These are phyloP conservation scores for Xenopus petersii DNA, from an alignment of 2,797 vertebrate species.

Conservation along the genomic window DNA sequence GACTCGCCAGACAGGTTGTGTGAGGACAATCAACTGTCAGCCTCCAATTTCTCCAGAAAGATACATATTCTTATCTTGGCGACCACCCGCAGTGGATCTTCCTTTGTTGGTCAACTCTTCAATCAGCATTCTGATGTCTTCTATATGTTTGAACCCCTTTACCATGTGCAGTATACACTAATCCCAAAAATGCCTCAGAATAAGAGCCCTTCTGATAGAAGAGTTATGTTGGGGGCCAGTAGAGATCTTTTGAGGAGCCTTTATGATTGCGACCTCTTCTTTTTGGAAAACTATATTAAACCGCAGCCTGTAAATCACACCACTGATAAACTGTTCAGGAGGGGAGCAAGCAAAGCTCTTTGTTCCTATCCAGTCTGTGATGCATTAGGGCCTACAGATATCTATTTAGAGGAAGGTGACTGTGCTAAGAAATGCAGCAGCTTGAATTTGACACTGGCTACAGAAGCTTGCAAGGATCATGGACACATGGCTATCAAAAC, in stretches of 20 bases:
- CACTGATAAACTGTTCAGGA: conserved; percentile 84
- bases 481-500: conserved; percentile 90
- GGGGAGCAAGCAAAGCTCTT: conserved; percentile 85
- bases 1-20: conserved; percentile 79
- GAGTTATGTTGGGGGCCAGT: conserved; percentile 87
- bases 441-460: conserved; percentile 84
- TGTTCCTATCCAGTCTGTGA: conserved; percentile 85
- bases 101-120: conserved; percentile 90
- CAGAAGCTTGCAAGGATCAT: conserved; percentile 79
- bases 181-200: conserved; percentile 84
- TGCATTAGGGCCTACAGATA: conserved; percentile 66
- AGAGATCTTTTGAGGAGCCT: conserved; percentile 87
- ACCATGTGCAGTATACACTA: conserved; percentile 88
- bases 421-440: conserved; percentile 83
- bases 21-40: conserved; percentile 78
- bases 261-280: conserved; percentile 87
- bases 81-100: conserved; percentile 89
- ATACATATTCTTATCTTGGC: conserved; percentile 89
- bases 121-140: conserved; percentile 94
- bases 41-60: conserved; percentile 79
- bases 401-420: conserved; percentile 85
- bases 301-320: conserved; percentile 84
- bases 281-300: conserved; percentile 91
- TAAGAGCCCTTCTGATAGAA: conserved; percentile 74
- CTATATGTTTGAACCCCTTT: conserved; percentile 94